phyloP scores from a whole-genome alignment of 1,140 invertebrate species.

The Drosophila sproati region DNA sequence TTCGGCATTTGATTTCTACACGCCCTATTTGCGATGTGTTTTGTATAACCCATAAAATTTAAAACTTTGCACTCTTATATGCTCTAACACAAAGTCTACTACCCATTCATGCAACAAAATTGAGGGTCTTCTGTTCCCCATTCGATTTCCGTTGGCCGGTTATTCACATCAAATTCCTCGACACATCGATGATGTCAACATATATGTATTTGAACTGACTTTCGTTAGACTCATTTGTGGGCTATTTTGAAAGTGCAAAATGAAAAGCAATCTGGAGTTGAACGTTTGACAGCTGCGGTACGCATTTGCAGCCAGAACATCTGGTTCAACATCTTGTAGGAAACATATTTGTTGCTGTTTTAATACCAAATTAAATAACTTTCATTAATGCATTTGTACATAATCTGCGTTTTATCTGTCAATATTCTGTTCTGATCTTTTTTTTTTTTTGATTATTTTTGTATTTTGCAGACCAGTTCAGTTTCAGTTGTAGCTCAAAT shows the following conservation, averaged over 20 bases:
- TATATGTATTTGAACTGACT: constrained; percentile 17
- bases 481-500: constrained; percentile 78
- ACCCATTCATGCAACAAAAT: no score
- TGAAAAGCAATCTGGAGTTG: neutral
- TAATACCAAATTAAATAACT: constrained; percentile 5
- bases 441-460: constrained; percentile 39
- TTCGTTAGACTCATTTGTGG: constrained; percentile 35
- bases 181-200: constrained; percentile 43
- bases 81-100: neutral
- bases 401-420: constrained; percentile 32
- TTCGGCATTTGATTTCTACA: no score
- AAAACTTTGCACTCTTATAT: no score
- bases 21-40: no score
- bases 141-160: constrained; percentile 41
- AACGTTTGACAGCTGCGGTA: constrained; percentile 1
- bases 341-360: neutral
- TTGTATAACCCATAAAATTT: no score
- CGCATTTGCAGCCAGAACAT: neutral
- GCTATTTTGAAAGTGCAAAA: constrained; percentile 6
- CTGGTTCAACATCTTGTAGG: constrained; percentile 1
- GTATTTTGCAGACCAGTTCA: constrained; percentile 74
- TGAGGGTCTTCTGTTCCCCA: constrained; percentile 39
- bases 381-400: constrained; percentile 39
- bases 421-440: constrained; percentile 42
- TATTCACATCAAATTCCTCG: constrained; percentile 15